These are phyloP conservation scores for Rousettus leschenaultii DNA, from an alignment of 2,113 vertebrate species.

Conservation along the genomic window DNA sequence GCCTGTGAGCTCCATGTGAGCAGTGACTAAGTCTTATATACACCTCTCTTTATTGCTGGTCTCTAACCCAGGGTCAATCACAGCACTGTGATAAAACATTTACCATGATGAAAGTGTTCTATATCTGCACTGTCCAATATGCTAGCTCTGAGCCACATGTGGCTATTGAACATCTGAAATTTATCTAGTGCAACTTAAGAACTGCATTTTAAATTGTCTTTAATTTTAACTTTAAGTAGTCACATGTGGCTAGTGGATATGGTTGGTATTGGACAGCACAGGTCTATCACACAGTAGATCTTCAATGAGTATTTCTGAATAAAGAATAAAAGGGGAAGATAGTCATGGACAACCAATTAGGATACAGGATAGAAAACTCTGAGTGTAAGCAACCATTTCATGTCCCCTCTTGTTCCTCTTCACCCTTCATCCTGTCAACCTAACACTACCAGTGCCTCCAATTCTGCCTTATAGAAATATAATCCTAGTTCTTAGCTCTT, in stretches of 20 bases:
- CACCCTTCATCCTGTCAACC: not conserved
- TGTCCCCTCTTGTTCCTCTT: rapidly evolving
- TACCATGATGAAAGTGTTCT: not conserved
- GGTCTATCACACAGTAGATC: not conserved
- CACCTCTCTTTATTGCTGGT: not conserved
- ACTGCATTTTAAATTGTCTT: not conserved
- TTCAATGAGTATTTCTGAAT: not conserved
- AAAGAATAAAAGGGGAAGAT: not conserved
- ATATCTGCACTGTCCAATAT: not conserved
- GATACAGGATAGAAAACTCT: not conserved
- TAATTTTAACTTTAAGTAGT: conserved; percentile 25
- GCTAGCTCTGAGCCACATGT: not conserved
- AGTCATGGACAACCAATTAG: not conserved
- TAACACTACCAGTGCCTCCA: not conserved
- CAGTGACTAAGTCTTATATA: not conserved
- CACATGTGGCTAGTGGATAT: not conserved
- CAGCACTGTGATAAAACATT: not conserved
- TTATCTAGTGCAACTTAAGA: not conserved
- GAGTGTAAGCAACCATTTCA: not conserved
- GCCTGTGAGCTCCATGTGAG: not conserved
- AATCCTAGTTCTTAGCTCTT: not conserved
- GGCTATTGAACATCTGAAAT: not conserved
- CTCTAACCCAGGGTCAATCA: not conserved
- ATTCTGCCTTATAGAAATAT: not conserved
- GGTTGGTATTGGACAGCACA: not conserved